Conservation (phyloP, 1,140 invertebrate species). For the Drosophila pseudoananassae region DNA sequence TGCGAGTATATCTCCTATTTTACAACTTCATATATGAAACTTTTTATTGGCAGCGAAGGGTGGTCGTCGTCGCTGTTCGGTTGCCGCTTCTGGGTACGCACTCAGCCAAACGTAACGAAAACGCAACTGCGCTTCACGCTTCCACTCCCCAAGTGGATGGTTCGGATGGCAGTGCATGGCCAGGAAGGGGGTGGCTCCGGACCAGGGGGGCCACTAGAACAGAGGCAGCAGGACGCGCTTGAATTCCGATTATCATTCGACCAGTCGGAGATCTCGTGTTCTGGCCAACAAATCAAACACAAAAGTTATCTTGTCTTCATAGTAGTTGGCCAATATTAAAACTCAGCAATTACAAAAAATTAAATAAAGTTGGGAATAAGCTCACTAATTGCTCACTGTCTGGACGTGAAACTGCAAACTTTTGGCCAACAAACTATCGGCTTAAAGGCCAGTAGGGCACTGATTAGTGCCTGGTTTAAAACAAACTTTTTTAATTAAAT, state of each 20-base stretch:
- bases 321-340: conserved; percentile 40
- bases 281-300: conserved; percentile 56
- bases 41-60: conserved; percentile 67
- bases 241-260: conserved; percentile 41
- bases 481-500: neutral
- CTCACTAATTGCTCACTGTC: neutral
- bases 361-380: neutral
- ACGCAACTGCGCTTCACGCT: conserved; percentile 81
- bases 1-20: conserved; percentile 48
- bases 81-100: conserved; percentile 56
- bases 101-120: conserved; percentile 77
- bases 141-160: conserved; percentile 37
- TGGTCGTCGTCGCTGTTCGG: conserved; percentile 35
- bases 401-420: neutral
- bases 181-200: conserved; percentile 6
- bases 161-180: neutral
- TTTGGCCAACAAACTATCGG: no score
- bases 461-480: neutral
- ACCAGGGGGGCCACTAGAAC: conserved; percentile 14
- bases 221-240: conserved; percentile 31
- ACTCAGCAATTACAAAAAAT: conserved; percentile 5
- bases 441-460: no score
- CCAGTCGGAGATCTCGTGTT: conserved; percentile 41
- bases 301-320: conserved; percentile 16
- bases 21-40: conserved; percentile 78